A percentile compares a stretch with the other conserved stretches of the same genome.
phyloP scores from a whole-genome alignment of 2,113 vertebrate species.

The Microcebus ravelobensis region DNA sequence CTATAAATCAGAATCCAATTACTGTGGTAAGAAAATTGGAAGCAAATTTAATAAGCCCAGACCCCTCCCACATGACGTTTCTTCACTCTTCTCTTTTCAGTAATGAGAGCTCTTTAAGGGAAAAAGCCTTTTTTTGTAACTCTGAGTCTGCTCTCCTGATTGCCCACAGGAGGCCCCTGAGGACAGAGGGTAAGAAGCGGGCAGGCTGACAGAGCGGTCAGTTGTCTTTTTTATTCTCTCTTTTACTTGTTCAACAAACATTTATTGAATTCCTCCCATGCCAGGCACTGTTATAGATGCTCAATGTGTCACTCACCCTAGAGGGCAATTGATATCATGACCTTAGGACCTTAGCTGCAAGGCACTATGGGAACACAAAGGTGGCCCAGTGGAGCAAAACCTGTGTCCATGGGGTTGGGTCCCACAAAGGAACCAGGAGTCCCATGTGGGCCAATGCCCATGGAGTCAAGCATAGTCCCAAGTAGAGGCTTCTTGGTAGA shows the following conservation, averaged over 20 bases:
- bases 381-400: neutral
- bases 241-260: neutral
- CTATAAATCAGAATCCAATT: conserved; percentile 87
- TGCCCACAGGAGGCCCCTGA: neutral
- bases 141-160: neutral
- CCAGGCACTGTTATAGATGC: neutral
- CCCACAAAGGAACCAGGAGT: neutral
- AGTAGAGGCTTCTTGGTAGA: neutral
- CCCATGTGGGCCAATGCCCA: too few relatives aligned
- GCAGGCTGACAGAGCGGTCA: neutral
- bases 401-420: neutral
- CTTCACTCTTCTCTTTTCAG: conserved; percentile 74
- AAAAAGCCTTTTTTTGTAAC: conserved; percentile 45
- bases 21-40: conserved; percentile 83
- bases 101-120: conserved; percentile 76
- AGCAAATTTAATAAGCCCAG: conserved; percentile 85
- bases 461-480: neutral
- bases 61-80: conserved; percentile 76
- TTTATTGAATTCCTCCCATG: neutral
- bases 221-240: neutral
- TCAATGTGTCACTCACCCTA: neutral
- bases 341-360: neutral
- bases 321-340: neutral
- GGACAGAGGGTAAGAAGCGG: neutral
- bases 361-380: neutral